phyloP scores from a whole-genome alignment of 1,140 invertebrate genomes.

The Periplaneta americana region DNA sequence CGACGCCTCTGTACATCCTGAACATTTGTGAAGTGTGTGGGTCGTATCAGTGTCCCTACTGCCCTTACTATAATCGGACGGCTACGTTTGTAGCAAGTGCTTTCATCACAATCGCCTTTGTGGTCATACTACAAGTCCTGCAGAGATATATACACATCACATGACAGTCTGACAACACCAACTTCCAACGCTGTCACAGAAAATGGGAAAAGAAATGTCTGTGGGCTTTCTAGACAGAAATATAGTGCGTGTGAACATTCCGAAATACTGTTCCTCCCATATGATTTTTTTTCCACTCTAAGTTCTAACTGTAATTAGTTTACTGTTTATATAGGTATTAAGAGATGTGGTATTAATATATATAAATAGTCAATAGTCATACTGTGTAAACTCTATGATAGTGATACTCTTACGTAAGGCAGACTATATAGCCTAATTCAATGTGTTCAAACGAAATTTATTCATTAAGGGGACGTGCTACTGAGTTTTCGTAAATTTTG shows the following conservation, averaged over 20 bases:
- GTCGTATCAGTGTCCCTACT: slow-evolving; percentile 59
- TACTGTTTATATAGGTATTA: too few species aligned
- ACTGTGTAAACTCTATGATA: too few species aligned
- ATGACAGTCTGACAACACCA: background rate
- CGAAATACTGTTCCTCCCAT: too few species aligned
- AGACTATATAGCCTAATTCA: too few species aligned
- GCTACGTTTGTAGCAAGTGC: background rate
- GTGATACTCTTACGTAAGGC: too few species aligned
- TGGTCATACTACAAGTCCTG: background rate
- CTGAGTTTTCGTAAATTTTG: too few species aligned
- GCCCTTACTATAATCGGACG: slow-evolving; percentile 41
- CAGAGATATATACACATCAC: background rate
- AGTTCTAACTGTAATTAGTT: too few species aligned
- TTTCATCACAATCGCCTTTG: background rate
- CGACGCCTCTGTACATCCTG: slow-evolving; percentile 46
- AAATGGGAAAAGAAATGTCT: background rate
- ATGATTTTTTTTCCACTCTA: too few species aligned
- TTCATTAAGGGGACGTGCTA: too few species aligned
- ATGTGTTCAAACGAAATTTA: too few species aligned
- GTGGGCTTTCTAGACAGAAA: background rate
- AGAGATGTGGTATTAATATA: too few species aligned
- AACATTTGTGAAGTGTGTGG: slow-evolving; percentile 61
- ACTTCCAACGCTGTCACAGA: background rate
- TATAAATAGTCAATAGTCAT: too few species aligned
- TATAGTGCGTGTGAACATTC: background rate